These are phyloP conservation scores for Pollenia angustigena DNA, from an alignment of 2,888 invertebrate genomes.

Conservation along the genomic window DNA sequence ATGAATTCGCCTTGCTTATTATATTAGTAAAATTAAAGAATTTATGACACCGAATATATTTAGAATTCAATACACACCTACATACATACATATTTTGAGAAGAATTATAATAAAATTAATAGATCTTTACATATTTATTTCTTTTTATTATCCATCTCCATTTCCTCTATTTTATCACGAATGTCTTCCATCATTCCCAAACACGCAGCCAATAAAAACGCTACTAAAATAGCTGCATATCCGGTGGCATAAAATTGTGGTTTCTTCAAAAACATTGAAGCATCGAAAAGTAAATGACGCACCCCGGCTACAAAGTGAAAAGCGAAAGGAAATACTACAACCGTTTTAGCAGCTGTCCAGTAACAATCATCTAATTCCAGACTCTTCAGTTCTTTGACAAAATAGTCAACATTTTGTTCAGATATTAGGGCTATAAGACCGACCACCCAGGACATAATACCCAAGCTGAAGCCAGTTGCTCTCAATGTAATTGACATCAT, in stretches of 20 bases:
- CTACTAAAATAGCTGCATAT: constrained; percentile 85
- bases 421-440: constrained; percentile 87
- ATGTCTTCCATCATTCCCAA: constrained; percentile 82
- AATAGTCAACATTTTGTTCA: constrained; percentile 87
- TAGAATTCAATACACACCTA: too few relatives aligned
- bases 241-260: constrained; percentile 91
- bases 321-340: constrained; percentile 91
- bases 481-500: constrained; percentile 94
- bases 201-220: constrained; percentile 83
- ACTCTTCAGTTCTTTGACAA: constrained; percentile 86
- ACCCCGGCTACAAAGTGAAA: constrained; percentile 95
- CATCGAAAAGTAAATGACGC: constrained; percentile 95
- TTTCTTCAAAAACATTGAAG: constrained; percentile 89
- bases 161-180: neutral
- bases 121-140: neutral
- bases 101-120: too few relatives aligned
- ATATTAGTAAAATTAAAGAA: too few relatives aligned
- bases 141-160: neutral
- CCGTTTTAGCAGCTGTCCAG: constrained; percentile 88
- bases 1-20: too few relatives aligned
- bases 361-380: constrained; percentile 85
- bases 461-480: constrained; percentile 87
- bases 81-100: too few relatives aligned
- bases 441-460: constrained; percentile 86
- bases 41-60: too few relatives aligned